Percentiles rank a stretch among this genome's conserved stretches.
These are phyloP conservation scores for Paralvinella palmiformis DNA, from an alignment of 1,140 invertebrate species.

Conservation along the genomic window DNA sequence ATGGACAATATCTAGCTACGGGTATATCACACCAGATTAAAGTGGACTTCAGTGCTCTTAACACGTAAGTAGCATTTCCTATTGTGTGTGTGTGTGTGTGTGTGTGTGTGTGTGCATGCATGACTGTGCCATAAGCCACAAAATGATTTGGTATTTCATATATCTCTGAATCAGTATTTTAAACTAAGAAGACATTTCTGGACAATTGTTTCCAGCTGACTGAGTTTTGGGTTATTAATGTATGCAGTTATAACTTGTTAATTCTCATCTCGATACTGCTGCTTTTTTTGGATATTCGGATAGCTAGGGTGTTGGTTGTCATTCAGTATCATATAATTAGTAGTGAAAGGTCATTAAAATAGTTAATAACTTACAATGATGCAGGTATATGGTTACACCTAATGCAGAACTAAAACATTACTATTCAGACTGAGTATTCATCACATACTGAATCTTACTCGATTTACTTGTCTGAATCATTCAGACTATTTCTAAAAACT, in stretches of 20 bases:
- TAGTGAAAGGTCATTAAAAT: neutral
- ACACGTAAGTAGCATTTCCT: conserved; percentile 12
- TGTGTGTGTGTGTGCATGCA: neutral
- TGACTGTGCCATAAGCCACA: neutral
- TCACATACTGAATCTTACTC: neutral
- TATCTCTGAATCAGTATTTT: neutral
- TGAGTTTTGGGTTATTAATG: no score
- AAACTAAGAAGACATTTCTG: neutral
- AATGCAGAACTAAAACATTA: neutral
- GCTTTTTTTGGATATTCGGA: neutral
- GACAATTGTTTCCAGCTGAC: neutral
- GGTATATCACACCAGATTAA: conserved; percentile 9
- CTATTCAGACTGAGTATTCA: neutral
- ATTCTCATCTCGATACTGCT: neutral
- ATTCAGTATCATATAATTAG: no score
- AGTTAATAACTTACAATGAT: neutral
- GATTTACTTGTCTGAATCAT: neutral
- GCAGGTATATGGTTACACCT: neutral
- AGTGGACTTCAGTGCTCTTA: conserved; percentile 13
- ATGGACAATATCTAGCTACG: conserved; percentile 6
- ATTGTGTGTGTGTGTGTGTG: neutral
- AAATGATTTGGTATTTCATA: neutral
- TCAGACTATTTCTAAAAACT: neutral
- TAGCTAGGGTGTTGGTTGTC: no score
- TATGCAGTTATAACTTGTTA: no score